Evolutionary conservation across 2,797 vertebrate genomes (phyloP), one percentile per base, ranked within the genome.

Genomic region (Tarsius wallacei): DNA sequence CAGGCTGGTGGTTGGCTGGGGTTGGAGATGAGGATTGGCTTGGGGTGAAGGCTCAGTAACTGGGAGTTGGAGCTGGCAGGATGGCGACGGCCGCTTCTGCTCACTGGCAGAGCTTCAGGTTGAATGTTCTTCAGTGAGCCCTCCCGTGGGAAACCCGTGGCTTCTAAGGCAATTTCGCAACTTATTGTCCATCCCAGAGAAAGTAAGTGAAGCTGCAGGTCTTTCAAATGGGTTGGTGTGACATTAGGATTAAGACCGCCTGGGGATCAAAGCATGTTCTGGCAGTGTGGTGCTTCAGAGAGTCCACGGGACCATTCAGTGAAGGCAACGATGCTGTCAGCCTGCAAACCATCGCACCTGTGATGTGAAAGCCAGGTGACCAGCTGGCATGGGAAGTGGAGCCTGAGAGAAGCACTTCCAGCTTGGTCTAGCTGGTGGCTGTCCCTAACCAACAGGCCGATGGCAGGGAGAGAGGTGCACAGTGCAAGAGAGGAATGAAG

Each of bases 311-410:
- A 55, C 31, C 61, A 70, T 73, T 16, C 6, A 47, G 55, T 42
- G 73, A 71, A n/a, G 13, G 51, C 0, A 5, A 82, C 71, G 59
- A 47, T 5, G 51, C 87, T 42, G 66, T 68, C 49, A 71, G 51
- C 57, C 47, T 55, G 26, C 49, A 81, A 77, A 53, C 6, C 31
- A 87, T 2, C 2, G 0, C 57, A 76, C 36, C 85, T 77, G 28
- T 59, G 61, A 53, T 57, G 47, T 61, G 87, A 61, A 96, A 94
- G 76, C 64, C 76, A 22, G 91, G 36, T 1, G 4, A 76, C 64
- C 78, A 91, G 92, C 93, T 59, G 68, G n/a, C 64, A 53, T 33
- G 31, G 61, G 24, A 80, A 84, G 77, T n/a, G 31, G 24, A 91
- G 68, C 28, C 59, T 90, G 59, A 87, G 21, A 42, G 3, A 49